Evolutionary conservation across 2,113 vertebrate species (phyloP).

Genomic region (Greenwoodochromis staneri): DNA sequence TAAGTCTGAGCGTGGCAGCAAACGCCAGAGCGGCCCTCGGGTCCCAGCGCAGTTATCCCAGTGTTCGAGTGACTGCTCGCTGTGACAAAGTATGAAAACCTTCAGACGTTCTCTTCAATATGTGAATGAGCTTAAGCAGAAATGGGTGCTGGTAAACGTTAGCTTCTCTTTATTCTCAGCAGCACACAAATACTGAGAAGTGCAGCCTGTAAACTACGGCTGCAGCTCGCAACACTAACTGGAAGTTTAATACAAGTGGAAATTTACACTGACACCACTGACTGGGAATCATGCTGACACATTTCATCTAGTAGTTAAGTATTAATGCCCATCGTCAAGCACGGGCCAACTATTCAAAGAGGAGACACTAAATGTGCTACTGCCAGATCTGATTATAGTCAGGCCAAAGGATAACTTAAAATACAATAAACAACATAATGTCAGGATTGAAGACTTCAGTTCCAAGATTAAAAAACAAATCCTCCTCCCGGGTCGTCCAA

Average conservation of each 20-base stretch:
- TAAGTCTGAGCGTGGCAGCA: neutral
- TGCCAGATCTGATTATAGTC: conserved; percentile 48
- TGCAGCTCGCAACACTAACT: neutral
- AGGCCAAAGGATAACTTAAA: conserved; percentile 45
- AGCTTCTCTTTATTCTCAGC: neutral
- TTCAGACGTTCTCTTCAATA: rapidly evolving
- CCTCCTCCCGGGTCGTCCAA: neutral
- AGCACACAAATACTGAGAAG: neutral
- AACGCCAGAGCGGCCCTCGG: neutral
- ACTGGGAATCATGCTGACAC: conserved; percentile 50
- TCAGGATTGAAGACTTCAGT: conserved; percentile 51
- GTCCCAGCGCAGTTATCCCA: neutral
- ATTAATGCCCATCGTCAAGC: conserved; percentile 41
- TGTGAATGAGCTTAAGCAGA: neutral
- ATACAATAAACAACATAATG: conserved; percentile 23
- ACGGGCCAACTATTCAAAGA: conserved; percentile 15
- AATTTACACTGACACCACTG: conserved; percentile 21
- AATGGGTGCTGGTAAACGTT: neutral
- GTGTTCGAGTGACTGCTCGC: neutral
- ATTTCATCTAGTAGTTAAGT: conserved; percentile 44
- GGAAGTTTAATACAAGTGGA: conserved; percentile 21
- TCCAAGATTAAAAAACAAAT: conserved; percentile 48
- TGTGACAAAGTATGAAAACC: neutral
- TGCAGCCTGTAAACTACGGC: neutral
- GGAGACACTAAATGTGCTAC: conserved; percentile 34